Evolutionary conservation across 2,113 vertebrate genomes (phyloP).

Genomic region (Crotalus horridus): DNA sequence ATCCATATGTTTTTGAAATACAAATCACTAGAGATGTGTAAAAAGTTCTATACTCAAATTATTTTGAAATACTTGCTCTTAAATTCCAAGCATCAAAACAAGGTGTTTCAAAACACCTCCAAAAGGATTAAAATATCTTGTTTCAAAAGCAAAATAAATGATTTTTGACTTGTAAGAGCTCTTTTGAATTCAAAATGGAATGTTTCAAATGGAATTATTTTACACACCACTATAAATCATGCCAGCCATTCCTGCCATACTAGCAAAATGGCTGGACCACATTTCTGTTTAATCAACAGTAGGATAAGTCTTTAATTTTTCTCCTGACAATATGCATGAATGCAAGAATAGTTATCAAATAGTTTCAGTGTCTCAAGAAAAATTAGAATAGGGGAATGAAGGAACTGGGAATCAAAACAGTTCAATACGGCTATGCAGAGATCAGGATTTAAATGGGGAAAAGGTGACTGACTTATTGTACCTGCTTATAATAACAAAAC

Average conservation of each 20-base stretch:
- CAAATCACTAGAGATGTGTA: background rate
- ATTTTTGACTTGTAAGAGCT: background rate
- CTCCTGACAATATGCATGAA: conserved; percentile 8
- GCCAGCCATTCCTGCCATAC: background rate
- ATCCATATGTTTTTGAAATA: background rate
- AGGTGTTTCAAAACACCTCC: background rate
- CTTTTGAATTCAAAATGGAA: background rate
- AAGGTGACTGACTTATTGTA: background rate
- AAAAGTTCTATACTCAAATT: background rate
- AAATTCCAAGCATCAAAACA: background rate
- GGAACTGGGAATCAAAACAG: conserved; percentile 11
- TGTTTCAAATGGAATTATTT: background rate
- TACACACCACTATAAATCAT: background rate
- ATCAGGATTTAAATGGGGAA: background rate
- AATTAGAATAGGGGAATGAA: conserved; percentile 9
- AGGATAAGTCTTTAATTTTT: background rate
- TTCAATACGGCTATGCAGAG: background rate
- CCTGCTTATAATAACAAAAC: background rate
- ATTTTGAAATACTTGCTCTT: background rate
- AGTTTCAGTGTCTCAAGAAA: conserved; percentile 14
- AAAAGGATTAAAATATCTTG: background rate
- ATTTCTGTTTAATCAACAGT: background rate
- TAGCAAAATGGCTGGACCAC: background rate
- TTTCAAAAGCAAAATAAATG: background rate
- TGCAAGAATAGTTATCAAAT: conserved; percentile 26